Evolutionary conservation across 1,140 invertebrate species (phyloP), one percentile per base, ranked within the genome.

Genomic region (Anastrepha ludens): DNA sequence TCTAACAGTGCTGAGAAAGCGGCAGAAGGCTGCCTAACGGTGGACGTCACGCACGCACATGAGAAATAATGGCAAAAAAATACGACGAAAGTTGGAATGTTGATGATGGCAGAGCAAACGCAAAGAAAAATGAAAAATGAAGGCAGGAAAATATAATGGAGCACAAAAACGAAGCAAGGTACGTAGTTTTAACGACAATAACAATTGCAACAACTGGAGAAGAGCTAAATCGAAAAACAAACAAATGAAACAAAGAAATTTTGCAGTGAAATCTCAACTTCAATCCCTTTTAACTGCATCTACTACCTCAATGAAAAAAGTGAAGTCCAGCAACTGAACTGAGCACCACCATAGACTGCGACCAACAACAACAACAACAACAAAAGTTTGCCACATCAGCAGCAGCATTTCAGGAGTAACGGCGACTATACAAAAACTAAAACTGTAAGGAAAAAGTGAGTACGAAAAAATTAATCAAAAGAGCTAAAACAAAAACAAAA

Each of bases 61-160:
- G 88, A 87, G 90, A 90, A 90, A 90, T 88, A 89, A 90, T 90
- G 90, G 91, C 90, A 91, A 92, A 90, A 92, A 92, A 92, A 92
- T 92, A 90, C 91, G 90, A 86, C 20, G 15, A 59, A 55, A 78
- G 59, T 87, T 20, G 20, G 58, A 67, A 81, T 85, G 58, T 88
- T 88, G 89, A 89, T 89, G 89, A 89, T 88, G 90, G 59, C 85
- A 64, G 7, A 86, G 58, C 67, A 59, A 88, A 88, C n/a, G 15
- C 20, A 2, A 17, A 62, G 64, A 87, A 29, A 50, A 74, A 67
- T 74, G 62, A 64, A 88, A 88, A 90, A 89, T 89, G 89, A 89
- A 88, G 88, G 65, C 86, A 62, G 2, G 86, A 85, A 86, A 87
- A 86, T 86, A 85, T 89, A 70, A 47, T 64, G 88, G 87, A 65